Evolutionary conservation across 2,888 invertebrate genomes (phyloP).

Genomic region (Nephrotoma guestfalica): DNA sequence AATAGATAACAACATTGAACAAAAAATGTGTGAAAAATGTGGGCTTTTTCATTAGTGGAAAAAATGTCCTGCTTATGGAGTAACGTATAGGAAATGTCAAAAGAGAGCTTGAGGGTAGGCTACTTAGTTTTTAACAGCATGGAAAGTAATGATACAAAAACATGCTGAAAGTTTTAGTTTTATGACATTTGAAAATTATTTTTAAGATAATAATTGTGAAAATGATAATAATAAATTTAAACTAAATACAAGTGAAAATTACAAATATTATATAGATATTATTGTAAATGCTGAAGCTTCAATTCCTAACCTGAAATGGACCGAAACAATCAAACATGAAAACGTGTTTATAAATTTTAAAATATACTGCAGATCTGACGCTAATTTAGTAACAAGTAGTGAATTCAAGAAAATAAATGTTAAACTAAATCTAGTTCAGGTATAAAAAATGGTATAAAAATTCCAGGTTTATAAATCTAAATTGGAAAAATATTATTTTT

Average conservation of each 20-base stretch:
- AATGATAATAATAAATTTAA: not conserved
- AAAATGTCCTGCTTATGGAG: not conserved
- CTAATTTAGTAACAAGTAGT: not conserved
- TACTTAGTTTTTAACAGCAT: not conserved
- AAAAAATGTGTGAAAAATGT: not conserved
- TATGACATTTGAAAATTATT: not conserved
- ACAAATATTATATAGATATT: not conserved
- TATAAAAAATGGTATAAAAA: not conserved
- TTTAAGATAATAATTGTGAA: not conserved
- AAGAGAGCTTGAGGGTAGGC: not conserved
- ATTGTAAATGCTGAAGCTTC: not conserved
- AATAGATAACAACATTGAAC: not conserved
- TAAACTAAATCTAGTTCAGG: not conserved
- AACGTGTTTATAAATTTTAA: not conserved
- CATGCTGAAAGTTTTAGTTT: not conserved
- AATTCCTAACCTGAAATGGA: not conserved
- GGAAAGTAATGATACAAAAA: not conserved
- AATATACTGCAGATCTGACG: not conserved
- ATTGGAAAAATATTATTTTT: not conserved
- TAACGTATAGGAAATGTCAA: not conserved
- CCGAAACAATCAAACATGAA: not conserved
- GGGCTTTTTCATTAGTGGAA: not conserved
- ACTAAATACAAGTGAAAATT: not conserved
- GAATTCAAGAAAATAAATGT: not conserved
- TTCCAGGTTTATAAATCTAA: not conserved